A percentile compares a stretch with the other conserved stretches of the same genome.
phyloP scores from a whole-genome alignment of 2,888 invertebrate species.

The Lottia scabra region DNA sequence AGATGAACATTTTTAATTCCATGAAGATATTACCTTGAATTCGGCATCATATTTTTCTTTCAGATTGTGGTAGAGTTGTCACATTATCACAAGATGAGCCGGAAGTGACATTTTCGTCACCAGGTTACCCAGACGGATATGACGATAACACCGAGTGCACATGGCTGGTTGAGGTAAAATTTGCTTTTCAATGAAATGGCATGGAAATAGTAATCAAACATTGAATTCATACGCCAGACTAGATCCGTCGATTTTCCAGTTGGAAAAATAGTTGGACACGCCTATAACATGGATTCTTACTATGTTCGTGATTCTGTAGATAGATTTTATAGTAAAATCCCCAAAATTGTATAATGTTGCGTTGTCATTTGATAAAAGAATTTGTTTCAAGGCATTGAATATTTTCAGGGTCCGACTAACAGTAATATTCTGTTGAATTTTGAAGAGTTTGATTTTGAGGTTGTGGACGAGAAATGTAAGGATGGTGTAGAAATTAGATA shows the following conservation, averaged over 20 bases:
- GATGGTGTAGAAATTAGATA: conserved; percentile 5
- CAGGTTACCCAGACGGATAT: neutral
- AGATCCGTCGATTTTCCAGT: too few relatives aligned
- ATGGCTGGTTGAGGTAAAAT: neutral
- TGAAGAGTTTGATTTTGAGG: conserved; percentile 14
- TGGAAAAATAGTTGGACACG: too few relatives aligned
- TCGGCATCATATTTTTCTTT: neutral
- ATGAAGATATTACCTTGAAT: too few relatives aligned
- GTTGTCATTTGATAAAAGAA: too few relatives aligned
- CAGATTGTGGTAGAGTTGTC: neutral
- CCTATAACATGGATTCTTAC: too few relatives aligned
- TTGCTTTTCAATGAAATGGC: too few relatives aligned
- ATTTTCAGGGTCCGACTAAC: neutral
- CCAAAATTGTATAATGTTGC: too few relatives aligned
- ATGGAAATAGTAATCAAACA: too few relatives aligned
- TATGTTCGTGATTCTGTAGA: neutral
- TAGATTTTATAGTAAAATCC: too few relatives aligned
- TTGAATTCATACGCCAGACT: too few relatives aligned
- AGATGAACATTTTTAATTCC: too few relatives aligned
- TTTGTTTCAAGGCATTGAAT: too few relatives aligned
- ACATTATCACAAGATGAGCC: neutral
- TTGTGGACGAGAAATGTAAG: neutral
- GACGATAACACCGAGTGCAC: neutral
- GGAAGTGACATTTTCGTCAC: neutral
- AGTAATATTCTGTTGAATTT: conserved; percentile 9